These are phyloP conservation scores for Ypsolopha sequella DNA, from an alignment of 2,888 invertebrate genomes.

Conservation along the genomic window DNA sequence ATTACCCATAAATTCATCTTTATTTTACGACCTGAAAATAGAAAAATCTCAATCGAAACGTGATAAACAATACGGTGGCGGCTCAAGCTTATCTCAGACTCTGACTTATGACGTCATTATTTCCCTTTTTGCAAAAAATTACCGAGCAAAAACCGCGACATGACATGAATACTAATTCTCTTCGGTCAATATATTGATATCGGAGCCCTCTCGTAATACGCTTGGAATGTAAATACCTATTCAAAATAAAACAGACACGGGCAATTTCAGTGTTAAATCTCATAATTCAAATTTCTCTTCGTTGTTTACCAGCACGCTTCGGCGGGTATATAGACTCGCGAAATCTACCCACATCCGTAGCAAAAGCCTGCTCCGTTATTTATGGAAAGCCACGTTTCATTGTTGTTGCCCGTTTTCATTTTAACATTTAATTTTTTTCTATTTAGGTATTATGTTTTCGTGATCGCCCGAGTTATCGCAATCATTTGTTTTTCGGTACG, in stretches of 20 bases:
- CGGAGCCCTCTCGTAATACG: constrained; percentile 25
- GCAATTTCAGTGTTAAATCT: constrained; percentile 54
- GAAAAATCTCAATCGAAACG: constrained; percentile 40
- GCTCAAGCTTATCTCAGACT: constrained; percentile 53
- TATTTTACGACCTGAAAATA: neutral
- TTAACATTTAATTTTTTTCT: constrained; percentile 53
- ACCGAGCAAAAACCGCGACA: constrained; percentile 51
- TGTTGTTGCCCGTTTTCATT: constrained; percentile 63
- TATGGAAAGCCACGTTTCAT: constrained; percentile 63
- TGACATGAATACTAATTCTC: constrained; percentile 58
- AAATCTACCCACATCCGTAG: constrained; percentile 63
- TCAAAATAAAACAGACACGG: constrained; percentile 47
- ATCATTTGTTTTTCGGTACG: constrained; percentile 51
- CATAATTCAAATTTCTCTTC: constrained; percentile 55
- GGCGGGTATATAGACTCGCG: constrained; percentile 56
- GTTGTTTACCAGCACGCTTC: constrained; percentile 53
- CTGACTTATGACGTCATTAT: constrained; percentile 65
- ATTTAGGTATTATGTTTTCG: constrained; percentile 42
- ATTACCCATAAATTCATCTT: neutral
- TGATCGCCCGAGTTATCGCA: constrained; percentile 33
- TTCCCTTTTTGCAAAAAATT: constrained; percentile 58
- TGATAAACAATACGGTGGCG: constrained; percentile 47
- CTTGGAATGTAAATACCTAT: constrained; percentile 40
- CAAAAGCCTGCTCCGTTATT: constrained; percentile 63
- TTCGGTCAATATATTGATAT: constrained; percentile 57